Conservation (phyloP, 1,140 invertebrate genomes). For the Aethina tumida region DNA sequence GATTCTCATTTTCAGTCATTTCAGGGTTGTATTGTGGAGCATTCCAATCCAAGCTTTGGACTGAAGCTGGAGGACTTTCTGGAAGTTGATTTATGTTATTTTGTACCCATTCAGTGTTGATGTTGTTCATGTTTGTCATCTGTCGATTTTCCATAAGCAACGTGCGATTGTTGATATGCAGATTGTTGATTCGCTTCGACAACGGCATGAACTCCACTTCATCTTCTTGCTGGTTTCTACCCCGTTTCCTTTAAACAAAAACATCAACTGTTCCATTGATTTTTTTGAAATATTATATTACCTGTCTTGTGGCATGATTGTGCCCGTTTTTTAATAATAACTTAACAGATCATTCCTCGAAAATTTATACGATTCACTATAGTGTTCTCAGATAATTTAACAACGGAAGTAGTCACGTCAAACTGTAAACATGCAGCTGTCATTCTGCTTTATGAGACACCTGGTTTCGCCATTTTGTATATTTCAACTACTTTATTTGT, state of each 20-base stretch:
- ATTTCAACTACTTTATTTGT: no score
- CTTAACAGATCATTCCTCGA: no score
- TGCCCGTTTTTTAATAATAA: no score
- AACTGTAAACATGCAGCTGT: no score
- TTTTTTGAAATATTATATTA: no score
- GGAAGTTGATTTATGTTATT: slow-evolving; percentile 9
- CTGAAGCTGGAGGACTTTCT: slow-evolving; percentile 18
- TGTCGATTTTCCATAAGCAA: slow-evolving; percentile 14
- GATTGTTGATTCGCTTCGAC: slow-evolving; percentile 67
- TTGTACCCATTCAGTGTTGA: slow-evolving; percentile 26
- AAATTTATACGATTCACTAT: no score
- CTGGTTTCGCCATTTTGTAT: no score
- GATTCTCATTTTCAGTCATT: slow-evolving; percentile 45
- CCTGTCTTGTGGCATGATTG: no score
- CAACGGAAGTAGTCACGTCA: no score
- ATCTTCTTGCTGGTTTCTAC: slow-evolving; percentile 46
- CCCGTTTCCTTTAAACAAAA: slow-evolving; percentile 48
- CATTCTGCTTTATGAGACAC: no score
- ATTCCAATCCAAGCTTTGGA: slow-evolving; percentile 27
- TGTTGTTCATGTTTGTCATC: slow-evolving; percentile 7
- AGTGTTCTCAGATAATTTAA: no score
- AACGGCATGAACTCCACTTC: slow-evolving; percentile 64
- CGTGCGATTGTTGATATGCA: slow-evolving; percentile 52
- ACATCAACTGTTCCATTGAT: no score
- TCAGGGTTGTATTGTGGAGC: slow-evolving; percentile 42